Base-by-base conservation (phyloP, 2,888 invertebrate genomes). In the Subacronicta megacephala region DNA sequence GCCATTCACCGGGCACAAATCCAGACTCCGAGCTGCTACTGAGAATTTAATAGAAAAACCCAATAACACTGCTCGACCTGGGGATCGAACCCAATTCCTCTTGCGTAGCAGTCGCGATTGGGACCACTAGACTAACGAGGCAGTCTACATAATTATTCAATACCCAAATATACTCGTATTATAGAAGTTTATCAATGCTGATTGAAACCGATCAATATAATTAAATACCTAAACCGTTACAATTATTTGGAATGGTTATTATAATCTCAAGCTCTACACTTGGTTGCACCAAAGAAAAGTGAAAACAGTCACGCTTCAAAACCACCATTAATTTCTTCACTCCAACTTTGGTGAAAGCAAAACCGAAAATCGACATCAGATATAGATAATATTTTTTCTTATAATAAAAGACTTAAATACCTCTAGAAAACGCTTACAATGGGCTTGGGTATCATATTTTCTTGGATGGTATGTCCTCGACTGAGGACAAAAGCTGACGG, bases 401-500 rank as follows among this genome's bases (percentile, higher is more conserved):
- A 31, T 43, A 50, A 62, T 35, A 60, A 62, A 47, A 51, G 37
- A 36, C 51, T 52, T 47, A 49, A 54, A 55, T 44, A 44, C 42
- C 54, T 61, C 31, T 45, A 55, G 36, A 57, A 49, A 57, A 64
- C 61, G 54, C 57, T 56, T 69, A 80, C 83, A 85, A 84, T 79
- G 64, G 74, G 37, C 47, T 53, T 56, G 73, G 79, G 81, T 82
- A 83, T n/a, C n/a, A 84, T 85, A 85, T 87, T 87, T 84, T 82
- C 75, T 75, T 70, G 77, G 74, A 56, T 75, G 82, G 82, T 78
- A 84, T 85, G 78, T 87, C 84, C 81, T 83, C 59, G 47, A 49
- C 1, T 44, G 80, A 75, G 85, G 83, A 90, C 88, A 91, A 92
- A 88, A 85, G 87, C 78, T 67, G 79, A 75, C 81, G 86, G 82